These are phyloP conservation scores for Malurus alboscapulatus DNA, from an alignment of 2,113 vertebrate species.

Conservation along the genomic window DNA sequence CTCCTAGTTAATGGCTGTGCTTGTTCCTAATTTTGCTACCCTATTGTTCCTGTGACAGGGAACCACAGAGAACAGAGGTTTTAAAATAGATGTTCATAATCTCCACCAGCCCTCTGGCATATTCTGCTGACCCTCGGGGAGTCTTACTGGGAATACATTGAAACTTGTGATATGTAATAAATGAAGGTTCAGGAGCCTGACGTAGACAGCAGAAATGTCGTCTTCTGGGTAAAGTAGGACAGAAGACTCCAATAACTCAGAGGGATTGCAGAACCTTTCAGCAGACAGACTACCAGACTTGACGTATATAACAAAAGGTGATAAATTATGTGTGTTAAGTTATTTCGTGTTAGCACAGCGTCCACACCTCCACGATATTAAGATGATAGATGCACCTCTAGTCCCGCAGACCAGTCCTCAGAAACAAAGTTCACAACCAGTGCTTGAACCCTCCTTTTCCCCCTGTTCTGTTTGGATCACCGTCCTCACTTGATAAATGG, in stretches of 20 bases:
- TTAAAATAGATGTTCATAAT: conserved; percentile 72
- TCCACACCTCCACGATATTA: not conserved
- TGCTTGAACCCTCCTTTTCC: not conserved
- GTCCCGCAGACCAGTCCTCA: not conserved
- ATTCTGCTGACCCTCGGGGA: conserved; percentile 67
- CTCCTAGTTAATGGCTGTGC: conserved; percentile 39
- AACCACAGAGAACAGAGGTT: conserved; percentile 42
- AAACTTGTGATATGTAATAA: conserved; percentile 66
- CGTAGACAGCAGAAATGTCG: conserved; percentile 35
- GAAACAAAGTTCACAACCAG: not conserved
- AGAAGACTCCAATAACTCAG: conserved; percentile 54
- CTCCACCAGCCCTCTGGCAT: conserved; percentile 66
- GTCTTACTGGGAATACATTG: conserved; percentile 64
- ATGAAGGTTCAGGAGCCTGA: conserved; percentile 60
- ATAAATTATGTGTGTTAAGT: conserved; percentile 31
- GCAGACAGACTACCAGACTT: conserved; percentile 36
- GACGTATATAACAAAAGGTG: conserved; percentile 39
- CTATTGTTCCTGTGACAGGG: conserved; percentile 67
- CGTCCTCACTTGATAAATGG: not conserved
- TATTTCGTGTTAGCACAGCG: conserved; percentile 6
- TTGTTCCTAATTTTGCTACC: conserved; percentile 58
- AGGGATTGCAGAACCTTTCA: conserved; percentile 44
- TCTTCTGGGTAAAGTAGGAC: conserved; percentile 49
- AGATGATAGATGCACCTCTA: conserved; percentile 5
- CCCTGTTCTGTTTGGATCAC: not conserved